Evolutionary conservation across 2,797 vertebrate species (phyloP).

Genomic region (Ceyx erithaca): DNA sequence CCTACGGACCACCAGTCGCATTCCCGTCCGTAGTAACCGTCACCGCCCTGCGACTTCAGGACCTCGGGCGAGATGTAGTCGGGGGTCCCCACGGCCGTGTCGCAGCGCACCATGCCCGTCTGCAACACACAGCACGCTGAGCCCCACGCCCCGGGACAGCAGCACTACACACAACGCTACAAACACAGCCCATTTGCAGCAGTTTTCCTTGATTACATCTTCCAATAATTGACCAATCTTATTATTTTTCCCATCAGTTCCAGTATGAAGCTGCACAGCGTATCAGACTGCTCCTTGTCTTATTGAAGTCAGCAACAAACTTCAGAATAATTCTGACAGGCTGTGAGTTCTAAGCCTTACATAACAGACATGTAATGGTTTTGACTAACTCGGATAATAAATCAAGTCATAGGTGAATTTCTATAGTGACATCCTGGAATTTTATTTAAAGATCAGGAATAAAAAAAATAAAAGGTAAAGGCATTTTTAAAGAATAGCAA

Average conservation of each 20-base stretch:
- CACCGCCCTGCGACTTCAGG: slow-evolving; percentile 95
- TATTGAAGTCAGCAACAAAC: not conserved
- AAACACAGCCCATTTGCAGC: too few relatives aligned
- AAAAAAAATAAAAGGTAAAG: not conserved
- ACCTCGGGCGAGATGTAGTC: slow-evolving; percentile 99
- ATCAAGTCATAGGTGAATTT: not conserved
- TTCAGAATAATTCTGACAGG: not conserved
- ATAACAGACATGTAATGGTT: not conserved
- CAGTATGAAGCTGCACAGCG: not conserved
- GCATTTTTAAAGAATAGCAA: not conserved
- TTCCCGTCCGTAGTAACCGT: slow-evolving; percentile 95
- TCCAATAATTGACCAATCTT: not conserved
- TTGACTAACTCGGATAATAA: not conserved
- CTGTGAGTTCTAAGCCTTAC: not conserved
- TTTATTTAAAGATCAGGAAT: not conserved
- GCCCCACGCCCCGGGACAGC: too few relatives aligned
- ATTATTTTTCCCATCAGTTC: not conserved
- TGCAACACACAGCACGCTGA: slow-evolving; percentile 48
- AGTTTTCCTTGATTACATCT: not conserved
- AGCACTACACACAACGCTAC: too few relatives aligned
- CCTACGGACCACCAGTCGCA: slow-evolving; percentile 99
- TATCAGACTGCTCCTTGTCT: not conserved
- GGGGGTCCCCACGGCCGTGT: slow-evolving; percentile 96
- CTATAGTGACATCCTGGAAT: not conserved
- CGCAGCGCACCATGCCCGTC: slow-evolving; percentile 98